Percentiles rank a stretch among this genome's conserved stretches.
phyloP scores from a whole-genome alignment of 2,888 invertebrate species.

The Acanthococcus lagerstroemiae region DNA sequence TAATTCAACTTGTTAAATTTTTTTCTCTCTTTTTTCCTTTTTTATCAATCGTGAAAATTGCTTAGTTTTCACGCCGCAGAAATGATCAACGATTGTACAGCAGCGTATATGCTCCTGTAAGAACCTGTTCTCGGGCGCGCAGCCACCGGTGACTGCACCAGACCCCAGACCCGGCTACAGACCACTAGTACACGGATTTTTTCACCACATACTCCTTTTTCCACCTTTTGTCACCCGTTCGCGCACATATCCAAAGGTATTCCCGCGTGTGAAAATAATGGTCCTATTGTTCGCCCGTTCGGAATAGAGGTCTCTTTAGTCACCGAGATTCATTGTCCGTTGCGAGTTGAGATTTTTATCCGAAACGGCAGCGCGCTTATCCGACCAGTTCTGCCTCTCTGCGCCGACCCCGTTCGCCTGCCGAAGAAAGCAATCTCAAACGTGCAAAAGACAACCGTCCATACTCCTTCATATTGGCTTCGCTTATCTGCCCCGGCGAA shows the following conservation, averaged over 20 bases:
- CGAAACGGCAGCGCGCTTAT: slow-evolving; percentile 16
- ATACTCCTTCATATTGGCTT: background rate
- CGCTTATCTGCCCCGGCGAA: background rate
- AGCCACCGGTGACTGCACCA: background rate
- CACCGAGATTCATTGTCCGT: slow-evolving; percentile 16
- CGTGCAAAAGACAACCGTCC: background rate
- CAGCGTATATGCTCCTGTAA: background rate
- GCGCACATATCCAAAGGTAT: slow-evolving; percentile 1
- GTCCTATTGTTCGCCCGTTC: slow-evolving; percentile 21
- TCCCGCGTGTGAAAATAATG: slow-evolving; percentile 23
- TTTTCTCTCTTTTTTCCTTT: too few relatives aligned
- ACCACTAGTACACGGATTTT: background rate
- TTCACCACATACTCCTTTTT: background rate
- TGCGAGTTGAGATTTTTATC: slow-evolving; percentile 18
- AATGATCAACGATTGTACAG: background rate
- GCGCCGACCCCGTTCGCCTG: background rate
- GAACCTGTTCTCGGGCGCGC: background rate
- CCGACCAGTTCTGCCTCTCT: background rate
- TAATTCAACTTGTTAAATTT: background rate
- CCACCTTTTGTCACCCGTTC: background rate
- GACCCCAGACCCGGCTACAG: too few relatives aligned
- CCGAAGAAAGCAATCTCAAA: background rate
- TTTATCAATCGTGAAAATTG: background rate
- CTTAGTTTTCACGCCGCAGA: background rate
- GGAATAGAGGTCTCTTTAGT: slow-evolving; percentile 3